phyloP scores from a whole-genome alignment of 2,113 vertebrate genomes.

The Thinocorus orbignyianus region DNA sequence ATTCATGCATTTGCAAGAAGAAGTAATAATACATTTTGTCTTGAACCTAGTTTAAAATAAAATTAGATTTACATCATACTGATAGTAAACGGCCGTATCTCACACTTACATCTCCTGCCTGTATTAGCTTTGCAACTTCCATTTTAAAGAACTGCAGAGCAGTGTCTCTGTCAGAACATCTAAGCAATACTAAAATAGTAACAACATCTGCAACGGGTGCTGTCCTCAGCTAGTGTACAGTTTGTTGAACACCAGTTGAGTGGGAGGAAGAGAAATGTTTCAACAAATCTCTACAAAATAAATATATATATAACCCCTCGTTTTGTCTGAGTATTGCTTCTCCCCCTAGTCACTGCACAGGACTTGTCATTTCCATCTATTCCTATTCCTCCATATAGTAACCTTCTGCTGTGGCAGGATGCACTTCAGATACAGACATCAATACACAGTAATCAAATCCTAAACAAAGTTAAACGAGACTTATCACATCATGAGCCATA shows the following conservation, averaged over 20 bases:
- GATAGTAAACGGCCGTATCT: not conserved
- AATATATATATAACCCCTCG: not conserved
- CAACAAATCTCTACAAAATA: slow-evolving; percentile 29
- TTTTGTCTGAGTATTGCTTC: not conserved
- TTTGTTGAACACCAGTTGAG: slow-evolving; percentile 48
- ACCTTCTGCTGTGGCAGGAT: not conserved
- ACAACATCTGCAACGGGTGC: slow-evolving; percentile 30
- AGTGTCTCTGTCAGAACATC: not conserved
- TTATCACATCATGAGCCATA: not conserved
- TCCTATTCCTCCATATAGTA: not conserved
- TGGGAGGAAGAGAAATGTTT: slow-evolving; percentile 44
- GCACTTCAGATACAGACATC: not conserved
- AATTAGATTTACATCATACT: not conserved
- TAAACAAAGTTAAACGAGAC: not conserved
- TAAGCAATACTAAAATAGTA: slow-evolving; percentile 39
- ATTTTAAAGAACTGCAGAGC: slow-evolving; percentile 24
- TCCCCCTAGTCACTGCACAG: not conserved
- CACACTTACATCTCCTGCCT: not conserved
- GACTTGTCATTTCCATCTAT: not conserved
- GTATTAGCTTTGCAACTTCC: not conserved
- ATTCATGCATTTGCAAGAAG: not conserved
- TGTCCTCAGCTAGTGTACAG: slow-evolving; percentile 11
- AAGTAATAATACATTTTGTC: not conserved
- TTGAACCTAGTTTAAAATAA: not conserved
- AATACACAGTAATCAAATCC: not conserved